Evolutionary conservation across 1,140 invertebrate species (phyloP), one percentile per base, ranked within the genome.

Genomic region (Vollenhovia emeryi): DNA sequence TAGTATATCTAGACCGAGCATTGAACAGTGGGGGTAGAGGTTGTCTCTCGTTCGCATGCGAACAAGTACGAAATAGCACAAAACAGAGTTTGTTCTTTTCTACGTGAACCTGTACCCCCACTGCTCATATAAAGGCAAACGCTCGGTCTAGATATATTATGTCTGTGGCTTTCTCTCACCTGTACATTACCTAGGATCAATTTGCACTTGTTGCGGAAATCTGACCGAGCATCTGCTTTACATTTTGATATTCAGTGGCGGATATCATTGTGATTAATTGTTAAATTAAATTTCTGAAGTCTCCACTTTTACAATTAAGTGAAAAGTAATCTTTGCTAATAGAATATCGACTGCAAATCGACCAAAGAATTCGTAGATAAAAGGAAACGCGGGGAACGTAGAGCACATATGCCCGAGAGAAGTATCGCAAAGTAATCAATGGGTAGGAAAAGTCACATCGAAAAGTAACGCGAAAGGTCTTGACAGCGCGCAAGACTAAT

Each of bases 391-490:
- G 6, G 6, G 2, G n/a, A 66, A 18, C 15, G 0, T 18, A 13
- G 15, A 4, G 21, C 24, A 15, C 9, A 45, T 24, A 8, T 50
- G 43, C 3, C 59, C 11, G 66, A 33, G 5, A 71, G 50, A n/a
- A 59, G 55, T 59, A 27, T 82, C 27, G 36, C 33, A 57, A 80
- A 57, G n/a, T 80, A 82, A 73, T 73, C 78, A 82, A n/a, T 40
- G 21, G 11, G 18, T n/a, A 71, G 36, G 50, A 82, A 71, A 57
- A 57, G 48, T 57, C 36, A 57, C 60, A 40, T 57, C 24, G n/a
- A 71, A 71, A 36, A 73, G 33, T n/a, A n/a, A 73, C 50, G 30
- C 40, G 11, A 52, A 71, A 73, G 36, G 36, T 71, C 57, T 55
- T 43, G 24, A 82, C 24, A 71, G 50, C 40, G 55, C 43, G 9